Evolutionary conservation across 2,113 vertebrate species (phyloP), one percentile per base, ranked within the genome.

Genomic region (Brachyhypopomus occidentalis): DNA sequence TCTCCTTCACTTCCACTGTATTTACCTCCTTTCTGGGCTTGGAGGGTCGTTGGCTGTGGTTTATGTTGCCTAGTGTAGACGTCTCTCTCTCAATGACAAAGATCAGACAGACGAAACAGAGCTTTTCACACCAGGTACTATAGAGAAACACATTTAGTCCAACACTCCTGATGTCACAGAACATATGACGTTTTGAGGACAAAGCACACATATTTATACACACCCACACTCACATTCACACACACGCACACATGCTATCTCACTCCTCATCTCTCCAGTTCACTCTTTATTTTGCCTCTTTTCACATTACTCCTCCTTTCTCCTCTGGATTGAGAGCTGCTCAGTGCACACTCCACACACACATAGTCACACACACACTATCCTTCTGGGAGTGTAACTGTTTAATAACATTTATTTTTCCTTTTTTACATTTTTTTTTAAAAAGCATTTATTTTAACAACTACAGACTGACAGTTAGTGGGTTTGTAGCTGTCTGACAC

Each of bases 341-440:
- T 94, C 91, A 91, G 91, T 94, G 94, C 94, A 95, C 92, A 92
- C 34, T 79, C 36, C 27, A 90, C 87, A 91, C 90, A 88, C 91
- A 91, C 91, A 90, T 89, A 94, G 2, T 2, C 87, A 91, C 90
- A 88, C 91, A 91, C 91, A 90, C 89, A 94, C 91, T 93, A 75
- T 94, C 91, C 92, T 94, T 89, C 91, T 95, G 86, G 93, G 92
- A 94, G 94, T 94, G 95, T 91, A 94, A 94, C 89, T 91, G 88
- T 91, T 92, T 91, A 92, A 92, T 82, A 78, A 79, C 9, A 5
- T 83, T 88, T 88, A 80, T 83, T 76, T 60, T 62, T 82, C 86
- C 75, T 74, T 92, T 83, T 90, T 85, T 91, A 92, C 27, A 72
- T 79, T 79, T 79, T 22, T 58, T n/a, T n/a, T n/a, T 30, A 30